A percentile compares a stretch with the other conserved stretches of the same genome.
Conservation (phyloP, 1,140 invertebrate genomes). For the Acromyrmex charruanus region DNA sequence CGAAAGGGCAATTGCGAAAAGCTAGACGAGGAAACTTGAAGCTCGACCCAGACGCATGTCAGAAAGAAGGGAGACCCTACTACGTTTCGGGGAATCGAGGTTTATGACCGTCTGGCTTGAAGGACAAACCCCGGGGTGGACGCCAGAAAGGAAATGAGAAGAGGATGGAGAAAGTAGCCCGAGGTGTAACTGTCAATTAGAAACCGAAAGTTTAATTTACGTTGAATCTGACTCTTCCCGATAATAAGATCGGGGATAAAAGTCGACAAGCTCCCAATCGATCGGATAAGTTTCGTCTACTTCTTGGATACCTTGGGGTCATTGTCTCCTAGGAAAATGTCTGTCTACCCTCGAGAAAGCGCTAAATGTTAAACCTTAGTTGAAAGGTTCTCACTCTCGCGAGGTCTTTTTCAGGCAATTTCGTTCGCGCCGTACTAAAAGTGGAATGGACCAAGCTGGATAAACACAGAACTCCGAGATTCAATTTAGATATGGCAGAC, state of each 20-base stretch:
- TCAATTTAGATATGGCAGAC: conserved; percentile 48
- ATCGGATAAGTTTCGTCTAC: conserved; percentile 35
- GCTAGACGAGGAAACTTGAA: not conserved
- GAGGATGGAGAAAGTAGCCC: not conserved
- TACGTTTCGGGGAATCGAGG: conserved; percentile 59
- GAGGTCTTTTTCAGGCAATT: conserved; percentile 21
- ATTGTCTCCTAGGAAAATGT: conserved; percentile 25
- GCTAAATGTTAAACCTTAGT: conserved; percentile 26
- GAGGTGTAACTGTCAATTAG: not conserved
- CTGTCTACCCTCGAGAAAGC: conserved; percentile 9
- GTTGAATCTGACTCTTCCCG: not conserved
- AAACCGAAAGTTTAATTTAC: conserved; percentile 59
- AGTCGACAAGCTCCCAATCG: conserved; percentile 48
- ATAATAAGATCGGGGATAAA: conserved; percentile 37
- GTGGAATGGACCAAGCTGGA: not conserved
- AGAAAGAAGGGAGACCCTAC: conserved; percentile 26
- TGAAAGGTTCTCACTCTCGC: not conserved
- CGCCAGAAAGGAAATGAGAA: not conserved
- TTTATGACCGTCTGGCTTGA: conserved; percentile 67
- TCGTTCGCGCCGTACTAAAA: conserved; percentile 1
- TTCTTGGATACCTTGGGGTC: conserved; percentile 15
- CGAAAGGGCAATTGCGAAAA: conserved; percentile 37
- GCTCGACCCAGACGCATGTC: not conserved
- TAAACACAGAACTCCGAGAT: conserved; percentile 19
- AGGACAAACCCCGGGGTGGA: conserved; percentile 24